These are phyloP conservation scores for Rhinoraja longicauda DNA, from an alignment of 2,797 vertebrate species.

Conservation along the genomic window DNA sequence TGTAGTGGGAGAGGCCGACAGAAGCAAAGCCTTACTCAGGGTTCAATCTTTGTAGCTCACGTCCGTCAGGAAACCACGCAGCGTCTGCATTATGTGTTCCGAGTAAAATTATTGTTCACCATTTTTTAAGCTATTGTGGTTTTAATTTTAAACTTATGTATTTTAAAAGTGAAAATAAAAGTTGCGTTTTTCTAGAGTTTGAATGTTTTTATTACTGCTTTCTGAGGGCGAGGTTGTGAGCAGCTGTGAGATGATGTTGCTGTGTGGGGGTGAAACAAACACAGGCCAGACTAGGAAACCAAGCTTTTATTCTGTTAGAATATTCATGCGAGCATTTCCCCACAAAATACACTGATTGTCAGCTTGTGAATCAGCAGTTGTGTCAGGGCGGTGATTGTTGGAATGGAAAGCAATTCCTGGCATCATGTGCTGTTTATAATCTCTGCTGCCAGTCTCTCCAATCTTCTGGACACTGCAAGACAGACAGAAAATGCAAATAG, in stretches of 20 bases:
- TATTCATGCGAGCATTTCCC: background rate
- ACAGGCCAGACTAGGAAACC: background rate
- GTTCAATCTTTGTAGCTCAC: background rate
- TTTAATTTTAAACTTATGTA: conserved; percentile 5
- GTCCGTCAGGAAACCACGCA: no score
- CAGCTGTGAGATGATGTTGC: background rate
- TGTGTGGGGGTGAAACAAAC: background rate
- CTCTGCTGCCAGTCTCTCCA: background rate
- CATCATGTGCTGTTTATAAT: background rate
- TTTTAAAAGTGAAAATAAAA: conserved; percentile 20
- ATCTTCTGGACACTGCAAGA: background rate
- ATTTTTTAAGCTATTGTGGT: background rate
- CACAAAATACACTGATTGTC: background rate
- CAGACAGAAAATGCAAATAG: background rate
- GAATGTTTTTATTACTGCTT: background rate
- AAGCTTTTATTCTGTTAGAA: background rate
- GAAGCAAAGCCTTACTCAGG: no score
- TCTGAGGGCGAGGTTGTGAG: background rate
- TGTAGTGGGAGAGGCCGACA: no score
- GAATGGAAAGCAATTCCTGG: background rate
- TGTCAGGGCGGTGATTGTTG: background rate
- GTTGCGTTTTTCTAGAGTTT: background rate
- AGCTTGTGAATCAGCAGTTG: background rate
- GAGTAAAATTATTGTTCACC: background rate
- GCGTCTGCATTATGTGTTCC: background rate